Percentiles rank a stretch among this genome's conserved stretches.
Conservation (phyloP, 2,113 vertebrate species). For the Egretta garzetta region DNA sequence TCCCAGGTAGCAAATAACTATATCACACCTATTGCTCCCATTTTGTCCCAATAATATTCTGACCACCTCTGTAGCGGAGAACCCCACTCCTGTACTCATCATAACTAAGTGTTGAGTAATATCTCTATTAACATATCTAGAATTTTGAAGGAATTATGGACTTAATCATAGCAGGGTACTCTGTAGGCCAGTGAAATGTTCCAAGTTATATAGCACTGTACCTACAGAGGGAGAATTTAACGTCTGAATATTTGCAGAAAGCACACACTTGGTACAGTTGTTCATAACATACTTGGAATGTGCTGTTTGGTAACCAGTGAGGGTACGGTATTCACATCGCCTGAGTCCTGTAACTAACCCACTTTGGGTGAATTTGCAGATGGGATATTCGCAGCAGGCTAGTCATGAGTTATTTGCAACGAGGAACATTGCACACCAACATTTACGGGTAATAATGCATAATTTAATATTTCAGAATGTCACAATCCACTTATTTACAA, state of each 20-base stretch:
- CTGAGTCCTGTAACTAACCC: not conserved
- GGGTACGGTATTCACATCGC: not conserved
- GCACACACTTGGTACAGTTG: not conserved
- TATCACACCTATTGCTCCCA: not conserved
- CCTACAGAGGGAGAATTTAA: not conserved
- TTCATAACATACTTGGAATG: not conserved
- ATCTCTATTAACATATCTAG: not conserved
- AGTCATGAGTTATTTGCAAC: not conserved
- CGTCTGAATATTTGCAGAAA: slow-evolving; percentile 13
- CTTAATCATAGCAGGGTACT: not conserved
- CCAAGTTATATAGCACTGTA: not conserved
- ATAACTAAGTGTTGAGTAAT: not conserved
- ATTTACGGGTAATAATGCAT: not conserved
- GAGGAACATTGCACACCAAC: not conserved
- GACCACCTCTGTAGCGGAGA: not conserved
- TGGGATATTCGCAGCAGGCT: not conserved
- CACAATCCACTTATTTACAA: not conserved
- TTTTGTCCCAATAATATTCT: not conserved
- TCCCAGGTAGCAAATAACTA: not conserved
- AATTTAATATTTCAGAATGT: not conserved
- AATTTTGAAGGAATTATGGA: slow-evolving; percentile 5
- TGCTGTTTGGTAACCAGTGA: not conserved
- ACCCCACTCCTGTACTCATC: not conserved
- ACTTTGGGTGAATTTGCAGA: not conserved
- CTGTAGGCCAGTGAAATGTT: not conserved